Conservation (phyloP, 2,888 invertebrate genomes). For the Morpho deidamia region DNA sequence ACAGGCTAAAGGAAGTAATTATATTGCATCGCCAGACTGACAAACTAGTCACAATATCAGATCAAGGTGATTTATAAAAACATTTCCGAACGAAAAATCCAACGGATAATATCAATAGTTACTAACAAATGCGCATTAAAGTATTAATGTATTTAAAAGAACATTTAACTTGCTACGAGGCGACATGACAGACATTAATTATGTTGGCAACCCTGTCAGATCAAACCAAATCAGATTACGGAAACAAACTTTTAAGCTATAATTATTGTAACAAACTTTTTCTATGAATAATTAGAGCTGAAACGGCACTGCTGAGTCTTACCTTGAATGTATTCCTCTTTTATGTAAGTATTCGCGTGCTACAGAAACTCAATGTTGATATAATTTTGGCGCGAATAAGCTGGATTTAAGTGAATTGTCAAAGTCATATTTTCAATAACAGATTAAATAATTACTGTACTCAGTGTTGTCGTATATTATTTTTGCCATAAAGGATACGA, state of each 20-base stretch:
- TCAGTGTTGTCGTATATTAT: not conserved
- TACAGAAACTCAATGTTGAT: not conserved
- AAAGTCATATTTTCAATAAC: not conserved
- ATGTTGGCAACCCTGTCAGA: constrained; percentile 37
- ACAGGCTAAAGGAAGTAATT: not conserved
- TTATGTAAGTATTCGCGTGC: too few relatives aligned
- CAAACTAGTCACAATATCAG: not conserved
- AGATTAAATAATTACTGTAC: not conserved
- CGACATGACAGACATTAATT: constrained; percentile 23
- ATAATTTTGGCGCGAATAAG: constrained; percentile 21
- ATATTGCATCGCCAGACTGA: not conserved
- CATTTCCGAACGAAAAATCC: not conserved
- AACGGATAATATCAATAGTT: not conserved
- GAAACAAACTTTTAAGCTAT: too few relatives aligned
- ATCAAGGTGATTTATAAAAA: not conserved
- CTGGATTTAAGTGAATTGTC: not conserved
- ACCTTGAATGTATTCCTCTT: not conserved
- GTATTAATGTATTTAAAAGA: constrained; percentile 10
- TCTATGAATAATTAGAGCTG: too few relatives aligned
- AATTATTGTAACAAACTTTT: too few relatives aligned
- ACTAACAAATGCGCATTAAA: constrained; percentile 1
- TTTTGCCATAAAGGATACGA: too few relatives aligned
- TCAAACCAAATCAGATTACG: too few relatives aligned
- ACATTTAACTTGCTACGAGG: not conserved
- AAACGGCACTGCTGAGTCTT: not conserved